phyloP scores from a whole-genome alignment of 92 coral and sea anemone species.

The Parazoanthus swiftii region DNA sequence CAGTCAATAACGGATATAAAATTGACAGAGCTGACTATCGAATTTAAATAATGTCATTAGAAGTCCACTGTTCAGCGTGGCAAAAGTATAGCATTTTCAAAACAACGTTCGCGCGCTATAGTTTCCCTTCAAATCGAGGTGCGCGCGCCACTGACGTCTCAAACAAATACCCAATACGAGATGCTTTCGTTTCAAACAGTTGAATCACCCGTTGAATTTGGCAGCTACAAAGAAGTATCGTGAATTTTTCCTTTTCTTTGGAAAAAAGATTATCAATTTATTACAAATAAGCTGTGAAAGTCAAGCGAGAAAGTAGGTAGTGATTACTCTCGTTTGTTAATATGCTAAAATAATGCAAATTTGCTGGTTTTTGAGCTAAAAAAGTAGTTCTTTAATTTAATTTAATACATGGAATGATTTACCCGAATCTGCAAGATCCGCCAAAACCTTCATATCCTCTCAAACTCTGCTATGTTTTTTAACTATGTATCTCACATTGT shows the following conservation, averaged over 20 bases:
- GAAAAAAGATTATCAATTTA: not conserved
- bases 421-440: too few relatives aligned
- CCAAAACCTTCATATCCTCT: too few relatives aligned
- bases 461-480: too few relatives aligned
- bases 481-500: too few relatives aligned
- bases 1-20: too few relatives aligned
- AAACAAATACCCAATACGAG: constrained; percentile 20
- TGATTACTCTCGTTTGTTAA: not conserved
- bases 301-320: not conserved
- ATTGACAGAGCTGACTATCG: too few relatives aligned
- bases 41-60: too few relatives aligned
- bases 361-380: too few relatives aligned
- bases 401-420: too few relatives aligned
- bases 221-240: not conserved
- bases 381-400: too few relatives aligned
- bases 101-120: not conserved
- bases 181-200: constrained; percentile 26
- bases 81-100: not conserved
- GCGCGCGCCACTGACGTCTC: constrained; percentile 36
- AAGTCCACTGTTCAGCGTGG: not conserved
- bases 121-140: not conserved
- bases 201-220: constrained; percentile 3
- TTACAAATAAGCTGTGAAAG: not conserved
- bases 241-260: not conserved
- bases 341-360: not conserved